Evolutionary conservation across 1,140 invertebrate species (phyloP).

Genomic region (Hetaerina americana): DNA sequence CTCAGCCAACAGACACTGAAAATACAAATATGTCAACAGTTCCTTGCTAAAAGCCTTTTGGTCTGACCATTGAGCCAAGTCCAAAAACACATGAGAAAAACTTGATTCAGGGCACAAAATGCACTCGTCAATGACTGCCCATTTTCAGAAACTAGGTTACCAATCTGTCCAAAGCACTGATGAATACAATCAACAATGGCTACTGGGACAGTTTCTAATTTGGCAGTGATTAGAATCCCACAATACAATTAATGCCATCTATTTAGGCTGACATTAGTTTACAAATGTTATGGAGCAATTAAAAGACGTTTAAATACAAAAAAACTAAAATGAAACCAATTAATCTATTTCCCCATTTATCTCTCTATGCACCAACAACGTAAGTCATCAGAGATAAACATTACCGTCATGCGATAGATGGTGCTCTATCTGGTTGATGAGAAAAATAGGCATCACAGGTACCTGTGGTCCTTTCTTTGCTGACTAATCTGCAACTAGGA

Average conservation of each 20-base stretch:
- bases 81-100: not conserved
- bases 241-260: not conserved
- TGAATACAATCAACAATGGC: not conserved
- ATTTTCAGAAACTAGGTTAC: not conserved
- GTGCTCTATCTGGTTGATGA: not conserved
- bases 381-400: not conserved
- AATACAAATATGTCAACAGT: not conserved
- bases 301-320: not conserved
- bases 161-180: not conserved
- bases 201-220: not conserved
- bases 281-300: not conserved
- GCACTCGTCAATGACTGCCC: not conserved
- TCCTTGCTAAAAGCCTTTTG: not conserved
- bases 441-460: not conserved
- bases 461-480: not conserved
- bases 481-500: not conserved
- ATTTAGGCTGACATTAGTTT: not conserved
- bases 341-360: not conserved
- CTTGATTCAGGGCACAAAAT: not conserved
- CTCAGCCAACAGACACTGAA: not conserved
- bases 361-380: not conserved
- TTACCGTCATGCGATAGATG: not conserved
- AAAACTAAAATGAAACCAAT: not conserved
- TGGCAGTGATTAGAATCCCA: not conserved
- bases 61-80: not conserved